phyloP scores from a whole-genome alignment of 2,888 invertebrate genomes.

The Conops quadrifasciatus region DNA sequence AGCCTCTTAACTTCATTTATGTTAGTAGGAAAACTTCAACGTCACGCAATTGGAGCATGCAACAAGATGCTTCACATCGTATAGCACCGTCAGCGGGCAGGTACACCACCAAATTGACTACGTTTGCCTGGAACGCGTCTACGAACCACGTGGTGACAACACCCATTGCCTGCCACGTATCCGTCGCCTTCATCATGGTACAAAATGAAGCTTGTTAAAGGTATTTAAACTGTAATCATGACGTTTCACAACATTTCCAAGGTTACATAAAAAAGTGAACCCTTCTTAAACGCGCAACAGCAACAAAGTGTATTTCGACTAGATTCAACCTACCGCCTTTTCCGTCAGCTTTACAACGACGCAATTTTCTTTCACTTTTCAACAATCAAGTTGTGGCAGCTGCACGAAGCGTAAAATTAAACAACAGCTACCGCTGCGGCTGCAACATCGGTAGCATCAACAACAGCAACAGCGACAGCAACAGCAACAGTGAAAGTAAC shows the following conservation, averaged over 20 bases:
- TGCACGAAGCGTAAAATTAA: constrained; percentile 31
- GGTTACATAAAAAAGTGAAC: constrained; percentile 25
- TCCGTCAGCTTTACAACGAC: neutral
- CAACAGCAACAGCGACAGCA: neutral
- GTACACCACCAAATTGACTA: neutral
- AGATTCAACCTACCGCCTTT: neutral
- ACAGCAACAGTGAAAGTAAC: neutral
- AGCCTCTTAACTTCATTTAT: constrained; percentile 25
- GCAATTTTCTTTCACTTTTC: constrained; percentile 5
- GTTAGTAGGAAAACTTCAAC: constrained; percentile 23
- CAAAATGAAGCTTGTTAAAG: constrained; percentile 12
- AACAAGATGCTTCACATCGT: constrained; percentile 24
- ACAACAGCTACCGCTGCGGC: neutral
- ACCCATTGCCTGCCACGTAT: neutral
- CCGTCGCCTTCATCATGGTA: neutral
- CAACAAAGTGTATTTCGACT: no score
- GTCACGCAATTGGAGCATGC: constrained; percentile 30
- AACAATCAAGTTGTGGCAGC: constrained; percentile 28
- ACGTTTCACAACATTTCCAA: constrained; percentile 27
- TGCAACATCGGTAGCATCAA: neutral
- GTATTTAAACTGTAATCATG: constrained; percentile 32
- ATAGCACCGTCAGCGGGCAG: neutral
- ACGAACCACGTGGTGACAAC: no score
- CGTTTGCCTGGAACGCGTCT: neutral
- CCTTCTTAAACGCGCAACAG: constrained; percentile 15